Base-by-base conservation (phyloP, 2,113 vertebrate genomes). In the Coracopsis vasa region DNA sequence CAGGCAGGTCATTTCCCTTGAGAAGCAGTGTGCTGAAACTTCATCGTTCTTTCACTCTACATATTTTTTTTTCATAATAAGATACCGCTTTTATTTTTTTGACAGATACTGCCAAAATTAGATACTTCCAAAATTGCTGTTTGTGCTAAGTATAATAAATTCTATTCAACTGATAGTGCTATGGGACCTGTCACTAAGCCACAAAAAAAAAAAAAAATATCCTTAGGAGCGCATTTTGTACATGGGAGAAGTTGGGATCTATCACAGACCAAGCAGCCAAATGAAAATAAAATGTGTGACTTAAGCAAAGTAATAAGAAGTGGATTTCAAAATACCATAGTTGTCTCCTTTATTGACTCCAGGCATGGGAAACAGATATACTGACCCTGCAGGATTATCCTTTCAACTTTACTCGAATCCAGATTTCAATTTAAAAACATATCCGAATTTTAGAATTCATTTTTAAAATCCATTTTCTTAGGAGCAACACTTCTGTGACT, bases 61-160 rank as follows among this genome's bases (percentile, higher is more conserved):
- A 5, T 62, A 18, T 70, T 75, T 89, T 75, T 75, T 56, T 84
- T 91, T 88, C 48, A 53, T 85, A 74, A 51, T 23, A 89, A 58
- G n/a, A 0, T 65, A 82, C 67, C n/a, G 58, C 58, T 84, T 91
- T 37, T 54, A 61, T 24, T 48, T 25, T 77, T 74, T 64, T 60
- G 70, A 91, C 56, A 89, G 65, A 56, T 61, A 35, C 39, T 79
- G 39, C 47, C 73, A 88, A 85, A 94, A 88, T 23, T 56, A 92
- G 73, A 56, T 56, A 29, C 45, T 79, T 44, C 47, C 66, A 88
- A 87, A 94, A 85, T 20, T 61, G 33, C 37, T 89, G 44, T 75
- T 95, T 87, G 47, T 79, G 51, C 31, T 91, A 82, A 77, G 50
- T 82, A 35, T 61, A 88, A 85, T 80, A 77, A 94, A 83, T 82